These are phyloP conservation scores for Onychomys leucogaster DNA, from an alignment of 2,797 vertebrate genomes.

Conservation along the genomic window DNA sequence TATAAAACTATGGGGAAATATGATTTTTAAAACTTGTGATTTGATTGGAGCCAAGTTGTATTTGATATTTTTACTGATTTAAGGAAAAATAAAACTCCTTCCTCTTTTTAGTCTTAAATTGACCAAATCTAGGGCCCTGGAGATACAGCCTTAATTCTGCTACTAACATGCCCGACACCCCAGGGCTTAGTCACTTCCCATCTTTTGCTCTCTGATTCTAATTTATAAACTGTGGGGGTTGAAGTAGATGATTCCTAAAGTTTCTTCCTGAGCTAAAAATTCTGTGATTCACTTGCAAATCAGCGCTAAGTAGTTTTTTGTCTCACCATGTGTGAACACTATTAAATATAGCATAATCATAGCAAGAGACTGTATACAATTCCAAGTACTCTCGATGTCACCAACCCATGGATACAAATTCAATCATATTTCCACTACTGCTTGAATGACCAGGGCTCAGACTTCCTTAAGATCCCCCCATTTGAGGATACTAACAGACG, in stretches of 20 bases:
- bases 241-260: constrained; percentile 57
- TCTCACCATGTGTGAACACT: constrained; percentile 51
- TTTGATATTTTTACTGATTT: neutral
- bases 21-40: constrained; percentile 31
- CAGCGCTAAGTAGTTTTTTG: constrained; percentile 64
- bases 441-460: neutral
- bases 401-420: constrained; percentile 13
- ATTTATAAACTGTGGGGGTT: constrained; percentile 54
- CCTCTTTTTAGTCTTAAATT: constrained; percentile 41
- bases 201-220: constrained; percentile 49
- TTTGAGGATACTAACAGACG: neutral
- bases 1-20: neutral
- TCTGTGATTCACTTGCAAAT: constrained; percentile 70
- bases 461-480: neutral
- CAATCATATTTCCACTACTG: constrained; percentile 12
- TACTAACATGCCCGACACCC: neutral
- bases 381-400: constrained; percentile 38
- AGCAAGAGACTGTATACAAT: constrained; percentile 40
- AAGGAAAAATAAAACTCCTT: neutral
- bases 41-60: constrained; percentile 29
- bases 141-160: constrained; percentile 4
- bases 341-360: constrained; percentile 56
- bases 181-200: constrained; percentile 45
- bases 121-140: neutral
- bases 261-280: constrained; percentile 66